Percentiles rank a stretch among this genome's conserved stretches.
phyloP scores from a whole-genome alignment of 2,888 invertebrate species.

The Andrena flavipes region DNA sequence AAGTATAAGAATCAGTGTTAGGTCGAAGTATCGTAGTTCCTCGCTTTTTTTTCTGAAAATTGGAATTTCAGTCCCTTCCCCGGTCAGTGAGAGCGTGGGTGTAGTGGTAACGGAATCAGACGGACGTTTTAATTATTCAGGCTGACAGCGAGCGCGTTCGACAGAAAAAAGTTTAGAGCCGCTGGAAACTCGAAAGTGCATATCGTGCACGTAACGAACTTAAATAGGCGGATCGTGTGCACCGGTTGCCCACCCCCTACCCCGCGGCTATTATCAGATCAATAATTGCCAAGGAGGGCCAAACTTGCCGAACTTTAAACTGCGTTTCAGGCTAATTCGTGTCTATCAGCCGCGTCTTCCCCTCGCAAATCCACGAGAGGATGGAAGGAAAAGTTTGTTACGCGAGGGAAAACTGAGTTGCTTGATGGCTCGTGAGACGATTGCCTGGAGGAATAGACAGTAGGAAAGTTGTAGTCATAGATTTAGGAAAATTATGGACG shows the following conservation, averaged over 20 bases:
- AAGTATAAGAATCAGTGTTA: too few species aligned
- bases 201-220: conserved; percentile 70
- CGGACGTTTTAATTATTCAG: conserved; percentile 65
- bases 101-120: conserved; percentile 13
- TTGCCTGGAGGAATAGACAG: not conserved
- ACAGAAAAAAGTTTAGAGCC: conserved; percentile 51
- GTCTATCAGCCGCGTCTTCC: conserved; percentile 38
- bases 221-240: conserved; percentile 61
- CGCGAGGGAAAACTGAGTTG: not conserved
- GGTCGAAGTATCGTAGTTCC: not conserved
- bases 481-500: too few species aligned
- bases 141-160: conserved; percentile 53
- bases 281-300: conserved; percentile 62
- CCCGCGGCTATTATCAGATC: conserved; percentile 64
- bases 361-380: not conserved
- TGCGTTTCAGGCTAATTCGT: conserved; percentile 50
- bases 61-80: not conserved
- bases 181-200: conserved; percentile 63
- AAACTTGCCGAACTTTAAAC: conserved; percentile 62
- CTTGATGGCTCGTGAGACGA: conserved; percentile 2
- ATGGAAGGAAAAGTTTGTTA: conserved; percentile 7
- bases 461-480: too few species aligned
- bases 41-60: not conserved
- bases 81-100: not conserved
- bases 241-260: conserved; percentile 39